Base-by-base conservation (phyloP, 2,888 invertebrate genomes). In the Brachypalpus laphriformis region DNA sequence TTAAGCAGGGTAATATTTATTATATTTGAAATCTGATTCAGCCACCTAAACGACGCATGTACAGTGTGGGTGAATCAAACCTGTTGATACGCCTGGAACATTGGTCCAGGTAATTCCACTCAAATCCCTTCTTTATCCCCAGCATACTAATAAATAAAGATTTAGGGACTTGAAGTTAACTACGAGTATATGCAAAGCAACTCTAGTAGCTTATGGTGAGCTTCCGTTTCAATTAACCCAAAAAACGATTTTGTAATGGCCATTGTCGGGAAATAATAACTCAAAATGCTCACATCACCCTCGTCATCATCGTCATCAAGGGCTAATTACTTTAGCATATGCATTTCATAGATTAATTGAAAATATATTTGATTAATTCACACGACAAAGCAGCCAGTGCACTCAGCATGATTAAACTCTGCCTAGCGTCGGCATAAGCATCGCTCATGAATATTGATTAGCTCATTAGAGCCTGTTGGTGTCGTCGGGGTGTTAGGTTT, bases 391-490 rank as follows among this genome's bases (percentile, higher is more conserved):
- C 80, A 49, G 56, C 57, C 72, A 65, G 45, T 78, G 83, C 83
- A 83, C 83, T 83, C 70, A 70, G 70, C 70, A 80, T 83, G 80
- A 83, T 83, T 83, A 75, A 83, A 70, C 61, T 68, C 40, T 56
- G 34, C 14, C 28, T 25, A 18, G n/a, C 65, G 34, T 49, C 25
- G 37, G 56, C 31, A 25, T 65, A 63, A 63, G 14, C 80, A 72
- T 74, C 66, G 54, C 51, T 42, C 59, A 75, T 85, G 85, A 81
- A 85, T 85, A 85, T 81, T 85, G 85, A 85, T 81, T 85, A 85
- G 75, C 85, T 81, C 81, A 85, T 85, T 76, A 81, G 70, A 78
- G 78, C 54, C 11, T 25, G 34, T 49, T 37, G 40, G 65, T 78
- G 70, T 75, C 63, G 65, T 28, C 47, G 78, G 68, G 78, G 83